phyloP scores from a whole-genome alignment of 1,140 invertebrate genomes.

The Glossosoma conforme region DNA sequence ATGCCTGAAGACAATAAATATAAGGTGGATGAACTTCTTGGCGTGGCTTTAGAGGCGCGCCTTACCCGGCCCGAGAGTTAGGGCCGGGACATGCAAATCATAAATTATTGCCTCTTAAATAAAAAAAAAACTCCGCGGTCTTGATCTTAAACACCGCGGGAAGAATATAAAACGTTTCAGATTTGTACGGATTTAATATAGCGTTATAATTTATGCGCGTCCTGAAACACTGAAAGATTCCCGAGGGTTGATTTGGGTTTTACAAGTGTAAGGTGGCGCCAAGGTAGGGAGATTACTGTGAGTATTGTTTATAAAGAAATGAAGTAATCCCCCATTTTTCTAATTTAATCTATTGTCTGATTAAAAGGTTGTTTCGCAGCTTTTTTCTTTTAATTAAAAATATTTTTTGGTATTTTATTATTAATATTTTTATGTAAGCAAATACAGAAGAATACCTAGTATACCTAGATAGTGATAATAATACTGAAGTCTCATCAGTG shows the following conservation, averaged over 20 bases:
- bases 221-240: background rate
- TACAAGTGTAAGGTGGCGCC: too few species aligned
- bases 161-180: slow-evolving; percentile 23
- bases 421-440: too few species aligned
- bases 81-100: slow-evolving; percentile 31
- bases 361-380: too few species aligned
- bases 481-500: too few species aligned
- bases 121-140: slow-evolving; percentile 12
- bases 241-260: slow-evolving; percentile 20
- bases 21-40: slow-evolving; percentile 32
- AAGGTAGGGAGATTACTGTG: too few species aligned
- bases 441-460: too few species aligned
- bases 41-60: slow-evolving; percentile 24
- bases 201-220: slow-evolving; percentile 30
- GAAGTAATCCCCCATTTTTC: too few species aligned
- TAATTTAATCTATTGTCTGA: too few species aligned
- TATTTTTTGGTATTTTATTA: too few species aligned
- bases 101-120: slow-evolving; percentile 31
- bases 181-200: slow-evolving; percentile 30
- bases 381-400: too few species aligned
- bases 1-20: slow-evolving; percentile 27
- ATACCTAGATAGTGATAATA: too few species aligned
- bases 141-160: slow-evolving; percentile 8
- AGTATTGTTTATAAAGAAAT: too few species aligned
- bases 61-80: slow-evolving; percentile 18